phyloP scores from a whole-genome alignment of 2,888 invertebrate genomes.

The Agrilus mali region DNA sequence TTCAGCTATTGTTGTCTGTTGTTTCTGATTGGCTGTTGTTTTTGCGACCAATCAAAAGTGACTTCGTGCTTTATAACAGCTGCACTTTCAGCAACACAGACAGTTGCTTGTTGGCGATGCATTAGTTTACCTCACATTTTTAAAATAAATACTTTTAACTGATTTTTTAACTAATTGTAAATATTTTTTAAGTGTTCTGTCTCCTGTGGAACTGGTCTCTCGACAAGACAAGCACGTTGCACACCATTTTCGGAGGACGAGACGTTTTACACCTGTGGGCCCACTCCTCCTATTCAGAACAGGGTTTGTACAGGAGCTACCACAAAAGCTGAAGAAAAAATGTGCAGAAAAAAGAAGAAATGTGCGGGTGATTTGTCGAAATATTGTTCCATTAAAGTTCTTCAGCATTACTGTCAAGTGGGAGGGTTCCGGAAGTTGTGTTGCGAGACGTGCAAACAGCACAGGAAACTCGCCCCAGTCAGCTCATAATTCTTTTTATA shows the following conservation, averaged over 20 bases:
- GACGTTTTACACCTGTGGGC: slow-evolving; percentile 38
- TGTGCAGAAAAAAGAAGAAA: slow-evolving; percentile 20
- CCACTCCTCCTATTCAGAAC: slow-evolving; percentile 38
- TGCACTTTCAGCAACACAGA: no score
- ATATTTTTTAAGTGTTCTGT: slow-evolving; percentile 44
- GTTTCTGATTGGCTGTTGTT: no score
- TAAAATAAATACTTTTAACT: background rate
- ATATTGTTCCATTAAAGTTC: slow-evolving; percentile 40
- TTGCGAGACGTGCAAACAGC: slow-evolving; percentile 39
- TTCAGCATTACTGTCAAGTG: slow-evolving; percentile 26
- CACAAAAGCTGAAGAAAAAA: slow-evolving; percentile 18
- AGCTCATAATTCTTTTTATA: no score
- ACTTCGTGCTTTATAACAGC: background rate
- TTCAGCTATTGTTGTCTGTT: no score
- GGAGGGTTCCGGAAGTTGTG: slow-evolving; percentile 43
- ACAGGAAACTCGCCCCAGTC: background rate
- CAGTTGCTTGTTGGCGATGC: no score
- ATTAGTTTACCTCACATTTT: no score
- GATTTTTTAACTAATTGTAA: slow-evolving; percentile 3
- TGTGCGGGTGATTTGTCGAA: slow-evolving; percentile 25
- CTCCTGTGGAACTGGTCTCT: slow-evolving; percentile 45
- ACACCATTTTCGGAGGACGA: slow-evolving; percentile 36
- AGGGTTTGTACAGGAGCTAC: slow-evolving; percentile 36
- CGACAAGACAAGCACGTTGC: slow-evolving; percentile 41
- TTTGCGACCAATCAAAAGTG: background rate